phyloP scores from a whole-genome alignment of 2,888 invertebrate species.

The Oxytorus armatus region DNA sequence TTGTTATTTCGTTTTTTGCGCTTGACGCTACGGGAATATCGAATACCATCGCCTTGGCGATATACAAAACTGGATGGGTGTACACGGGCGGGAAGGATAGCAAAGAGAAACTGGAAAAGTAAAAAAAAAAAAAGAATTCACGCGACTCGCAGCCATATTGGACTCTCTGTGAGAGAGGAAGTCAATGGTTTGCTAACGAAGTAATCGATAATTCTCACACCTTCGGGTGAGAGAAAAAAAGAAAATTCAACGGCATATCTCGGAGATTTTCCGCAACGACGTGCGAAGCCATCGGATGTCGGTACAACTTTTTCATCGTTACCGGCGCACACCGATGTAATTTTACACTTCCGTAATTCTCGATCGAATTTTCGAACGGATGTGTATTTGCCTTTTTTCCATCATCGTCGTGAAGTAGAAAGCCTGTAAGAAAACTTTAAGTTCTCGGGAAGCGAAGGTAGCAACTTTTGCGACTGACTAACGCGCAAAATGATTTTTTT shows the following conservation, averaged over 20 bases:
- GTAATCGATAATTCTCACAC: slow-evolving; percentile 46
- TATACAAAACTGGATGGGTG: slow-evolving; percentile 26
- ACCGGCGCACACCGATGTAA: not conserved
- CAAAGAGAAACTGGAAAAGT: slow-evolving; percentile 21
- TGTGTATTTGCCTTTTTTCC: not conserved
- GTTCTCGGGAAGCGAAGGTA: not conserved
- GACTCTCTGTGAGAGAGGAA: slow-evolving; percentile 44
- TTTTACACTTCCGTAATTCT: slow-evolving; percentile 11
- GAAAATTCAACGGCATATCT: not conserved
- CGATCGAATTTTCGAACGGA: slow-evolving; percentile 9
- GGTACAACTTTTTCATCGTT: not conserved
- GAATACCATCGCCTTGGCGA: slow-evolving; percentile 53
- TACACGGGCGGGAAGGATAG: not conserved
- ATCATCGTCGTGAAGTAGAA: not conserved
- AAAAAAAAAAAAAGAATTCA: slow-evolving; percentile 10
- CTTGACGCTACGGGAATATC: slow-evolving; percentile 53
- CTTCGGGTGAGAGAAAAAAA: not conserved
- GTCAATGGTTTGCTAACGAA: slow-evolving; percentile 40
- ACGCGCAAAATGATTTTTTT: slow-evolving; percentile 4
- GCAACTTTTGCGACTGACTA: not conserved
- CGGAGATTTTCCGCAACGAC: slow-evolving; percentile 27
- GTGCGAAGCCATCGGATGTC: not conserved
- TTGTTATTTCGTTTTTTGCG: slow-evolving; percentile 45
- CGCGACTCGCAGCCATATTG: slow-evolving; percentile 32
- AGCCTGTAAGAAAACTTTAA: not conserved